Evolutionary conservation across 1,140 invertebrate genomes (phyloP).

Genomic region (Drosophila parvula): DNA sequence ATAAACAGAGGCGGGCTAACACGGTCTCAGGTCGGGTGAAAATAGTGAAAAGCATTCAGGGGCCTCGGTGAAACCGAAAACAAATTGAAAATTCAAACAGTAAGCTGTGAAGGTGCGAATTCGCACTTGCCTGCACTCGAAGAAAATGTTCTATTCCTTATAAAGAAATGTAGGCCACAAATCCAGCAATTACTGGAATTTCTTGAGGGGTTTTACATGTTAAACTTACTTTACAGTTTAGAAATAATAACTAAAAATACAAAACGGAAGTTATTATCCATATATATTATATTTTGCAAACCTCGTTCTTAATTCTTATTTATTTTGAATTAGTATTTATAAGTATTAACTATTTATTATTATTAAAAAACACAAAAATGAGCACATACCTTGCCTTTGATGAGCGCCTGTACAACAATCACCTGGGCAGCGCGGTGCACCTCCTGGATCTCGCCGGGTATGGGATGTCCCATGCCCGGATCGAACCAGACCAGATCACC

Average conservation of each 20-base stretch:
- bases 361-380: not conserved
- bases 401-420: constrained; percentile 93
- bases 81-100: constrained; percentile 51
- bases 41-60: constrained; percentile 72
- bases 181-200: not conserved
- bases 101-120: constrained; percentile 27
- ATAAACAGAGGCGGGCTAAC: constrained; percentile 18
- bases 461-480: constrained; percentile 93
- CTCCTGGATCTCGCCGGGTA: constrained; percentile 94
- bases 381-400: constrained; percentile 92
- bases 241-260: not conserved
- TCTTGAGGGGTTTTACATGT: not conserved
- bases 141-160: not conserved
- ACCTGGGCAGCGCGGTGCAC: constrained; percentile 94
- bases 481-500: constrained; percentile 97
- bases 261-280: not conserved
- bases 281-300: too few relatives aligned
- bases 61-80: constrained; percentile 16
- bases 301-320: too few relatives aligned
- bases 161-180: not conserved
- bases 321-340: too few relatives aligned
- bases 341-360: not conserved
- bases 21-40: constrained; percentile 49
- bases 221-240: not conserved
- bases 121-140: not conserved